A percentile compares a stretch with the other conserved stretches of the same genome.
Conservation (phyloP, 2,113 vertebrate genomes). For the Lanius collurio region DNA sequence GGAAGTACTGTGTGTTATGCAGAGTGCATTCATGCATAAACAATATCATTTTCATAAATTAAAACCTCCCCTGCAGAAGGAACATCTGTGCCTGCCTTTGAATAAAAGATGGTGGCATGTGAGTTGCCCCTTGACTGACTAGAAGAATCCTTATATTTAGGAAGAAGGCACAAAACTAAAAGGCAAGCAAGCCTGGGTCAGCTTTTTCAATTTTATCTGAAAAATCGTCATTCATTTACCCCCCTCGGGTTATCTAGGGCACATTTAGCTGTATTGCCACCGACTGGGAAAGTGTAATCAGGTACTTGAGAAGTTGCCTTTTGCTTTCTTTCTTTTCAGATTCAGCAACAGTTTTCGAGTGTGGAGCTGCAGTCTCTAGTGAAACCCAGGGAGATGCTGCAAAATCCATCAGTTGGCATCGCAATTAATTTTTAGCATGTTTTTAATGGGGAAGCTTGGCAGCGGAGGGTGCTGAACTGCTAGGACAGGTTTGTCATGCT, state of each 20-base stretch:
- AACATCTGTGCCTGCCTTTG: conserved; percentile 92
- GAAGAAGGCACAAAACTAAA: conserved; percentile 30
- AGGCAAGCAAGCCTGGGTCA: neutral
- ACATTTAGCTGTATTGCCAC: neutral
- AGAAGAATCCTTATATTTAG: conserved; percentile 73
- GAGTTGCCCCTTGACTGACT: conserved; percentile 79
- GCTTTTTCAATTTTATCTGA: neutral
- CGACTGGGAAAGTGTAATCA: neutral
- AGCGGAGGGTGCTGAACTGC: neutral
- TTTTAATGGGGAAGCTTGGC: neutral
- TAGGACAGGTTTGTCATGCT: neutral
- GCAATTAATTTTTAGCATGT: neutral
- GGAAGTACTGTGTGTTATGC: conserved; percentile 84
- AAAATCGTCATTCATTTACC: neutral
- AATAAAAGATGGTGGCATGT: conserved; percentile 90
- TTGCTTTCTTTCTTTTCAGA: neutral
- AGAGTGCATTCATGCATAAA: conserved; percentile 92
- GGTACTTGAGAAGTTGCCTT: neutral
- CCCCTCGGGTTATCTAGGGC: neutral
- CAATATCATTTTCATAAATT: conserved; percentile 96
- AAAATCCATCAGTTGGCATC: neutral
- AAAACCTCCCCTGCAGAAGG: conserved; percentile 91
- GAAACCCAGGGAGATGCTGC: neutral
- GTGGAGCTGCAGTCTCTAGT: neutral
- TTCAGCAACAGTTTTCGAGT: neutral